These are phyloP conservation scores for Micromesistius poutassou DNA, from an alignment of 2,797 vertebrate species.

Conservation along the genomic window DNA sequence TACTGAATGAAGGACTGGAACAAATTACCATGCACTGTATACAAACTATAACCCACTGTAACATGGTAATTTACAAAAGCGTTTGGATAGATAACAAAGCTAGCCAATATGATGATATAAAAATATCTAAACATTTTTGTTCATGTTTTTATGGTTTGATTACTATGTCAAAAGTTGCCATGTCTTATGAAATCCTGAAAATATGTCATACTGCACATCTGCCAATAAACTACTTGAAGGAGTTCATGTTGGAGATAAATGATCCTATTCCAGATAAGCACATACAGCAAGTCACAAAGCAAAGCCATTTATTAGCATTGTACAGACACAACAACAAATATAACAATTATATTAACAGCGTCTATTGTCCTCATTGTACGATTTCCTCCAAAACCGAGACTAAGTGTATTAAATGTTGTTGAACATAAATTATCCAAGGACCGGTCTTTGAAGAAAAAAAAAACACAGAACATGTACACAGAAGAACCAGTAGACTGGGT, in stretches of 20 bases:
- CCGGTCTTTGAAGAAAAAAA: not conserved
- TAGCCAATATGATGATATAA: not conserved
- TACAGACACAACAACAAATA: not conserved
- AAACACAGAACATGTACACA: not conserved
- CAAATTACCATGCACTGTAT: not conserved
- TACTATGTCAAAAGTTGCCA: not conserved
- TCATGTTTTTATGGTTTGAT: not conserved
- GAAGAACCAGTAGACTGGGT: not conserved
- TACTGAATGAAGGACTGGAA: not conserved
- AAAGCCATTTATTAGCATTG: constrained; percentile 1
- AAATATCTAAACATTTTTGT: not conserved
- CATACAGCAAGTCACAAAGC: not conserved
- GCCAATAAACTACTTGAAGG: not conserved
- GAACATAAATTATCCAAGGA: constrained; percentile 4
- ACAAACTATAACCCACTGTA: not conserved
- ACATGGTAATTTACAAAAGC: not conserved
- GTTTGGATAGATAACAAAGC: not conserved
- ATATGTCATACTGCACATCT: not conserved
- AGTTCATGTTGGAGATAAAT: not conserved
- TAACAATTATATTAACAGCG: not conserved
- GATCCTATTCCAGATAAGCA: not conserved
- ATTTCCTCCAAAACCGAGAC: not conserved
- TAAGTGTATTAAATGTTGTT: too few relatives aligned
- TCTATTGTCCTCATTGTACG: not conserved
- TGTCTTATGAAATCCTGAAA: not conserved